Conservation (phyloP, 2,888 invertebrate species). For the Zeuzera pyrina region DNA sequence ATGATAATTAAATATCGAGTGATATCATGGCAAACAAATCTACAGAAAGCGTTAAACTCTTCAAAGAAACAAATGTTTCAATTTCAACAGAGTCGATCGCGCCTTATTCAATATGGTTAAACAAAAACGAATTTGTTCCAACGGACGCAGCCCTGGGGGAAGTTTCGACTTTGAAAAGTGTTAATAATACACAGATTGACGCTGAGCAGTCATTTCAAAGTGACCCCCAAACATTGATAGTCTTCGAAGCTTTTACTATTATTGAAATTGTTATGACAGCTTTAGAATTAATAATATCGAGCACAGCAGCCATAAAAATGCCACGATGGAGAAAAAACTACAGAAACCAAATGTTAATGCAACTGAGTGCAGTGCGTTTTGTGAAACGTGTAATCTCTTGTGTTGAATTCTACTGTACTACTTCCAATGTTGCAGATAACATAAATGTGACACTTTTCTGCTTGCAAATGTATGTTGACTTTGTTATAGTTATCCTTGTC, state of each 20-base stretch:
- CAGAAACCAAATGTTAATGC: slow-evolving; percentile 62
- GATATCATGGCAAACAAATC: not conserved
- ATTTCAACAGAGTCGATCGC: too few species aligned
- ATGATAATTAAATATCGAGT: too few species aligned
- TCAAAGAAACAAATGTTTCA: too few species aligned
- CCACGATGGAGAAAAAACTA: slow-evolving; percentile 55
- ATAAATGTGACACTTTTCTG: slow-evolving; percentile 22
- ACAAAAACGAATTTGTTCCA: not conserved
- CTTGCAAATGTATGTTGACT: slow-evolving; percentile 47
- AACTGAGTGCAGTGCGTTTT: slow-evolving; percentile 49
- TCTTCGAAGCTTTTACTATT: slow-evolving; percentile 39
- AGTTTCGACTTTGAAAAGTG: slow-evolving; percentile 12
- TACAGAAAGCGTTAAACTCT: not conserved
- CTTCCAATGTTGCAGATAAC: slow-evolving; percentile 12
- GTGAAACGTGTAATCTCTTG: slow-evolving; percentile 43
- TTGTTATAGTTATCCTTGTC: slow-evolving; percentile 50
- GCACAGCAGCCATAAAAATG: slow-evolving; percentile 44
- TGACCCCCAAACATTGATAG: not conserved
- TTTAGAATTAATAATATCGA: slow-evolving; percentile 42
- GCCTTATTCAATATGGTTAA: not conserved
- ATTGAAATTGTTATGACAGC: slow-evolving; percentile 53
- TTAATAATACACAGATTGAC: slow-evolving; percentile 11
- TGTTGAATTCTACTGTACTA: slow-evolving; percentile 28
- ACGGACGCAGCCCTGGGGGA: not conserved
- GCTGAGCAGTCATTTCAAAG: slow-evolving; percentile 9